Evolutionary conservation across 1,140 invertebrate species (phyloP), one percentile per base, ranked within the genome.

Genomic region (Nomia melanderi): DNA sequence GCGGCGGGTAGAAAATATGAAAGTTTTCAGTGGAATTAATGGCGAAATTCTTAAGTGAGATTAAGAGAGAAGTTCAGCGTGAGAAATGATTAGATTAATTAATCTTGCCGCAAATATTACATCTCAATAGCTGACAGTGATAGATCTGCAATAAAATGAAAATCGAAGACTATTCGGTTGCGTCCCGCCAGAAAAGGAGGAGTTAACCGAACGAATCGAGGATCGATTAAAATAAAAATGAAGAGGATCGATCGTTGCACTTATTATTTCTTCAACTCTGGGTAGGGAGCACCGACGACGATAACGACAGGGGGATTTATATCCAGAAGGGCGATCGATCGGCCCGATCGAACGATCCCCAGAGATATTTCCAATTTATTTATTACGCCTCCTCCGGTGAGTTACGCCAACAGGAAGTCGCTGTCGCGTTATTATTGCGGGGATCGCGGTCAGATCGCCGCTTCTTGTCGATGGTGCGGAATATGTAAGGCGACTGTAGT

Each of bases 261-360:
- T 69, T 77, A 79, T 79, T 79, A 77, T 79, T 79, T 79, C 78
- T 70, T 64, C 64, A 56, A 77, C 65, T 79, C 23, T 70, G 66
- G 63, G 77, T 71, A 71, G 57, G 41, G 31, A 27, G 25, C 27
- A 20, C 70, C 53, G 59, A 73, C 62, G 57, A 54, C 31, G 66
- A 39, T 57, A 57, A 23, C 44, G 23, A 36, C 29, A 8, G 27
- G 70, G 54, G 23, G 67, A 78, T 80, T 80, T 78, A 62, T 65
- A 60, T 71, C 25, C 62, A 27, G 44, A 57, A 77, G 69, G 44
- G 29, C 50, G 66, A 77, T 79, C 78, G 65, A 70, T 70, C 57
- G 33, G 17, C 27, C 29, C 60, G 71, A 74, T 74, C 71, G 50
- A 64, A 57, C 50, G 63, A 77, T 71, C 54, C 54, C 47, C 54